Evolutionary conservation across 2,113 vertebrate genomes (phyloP).

Genomic region (Kryptolebias marmoratus): DNA sequence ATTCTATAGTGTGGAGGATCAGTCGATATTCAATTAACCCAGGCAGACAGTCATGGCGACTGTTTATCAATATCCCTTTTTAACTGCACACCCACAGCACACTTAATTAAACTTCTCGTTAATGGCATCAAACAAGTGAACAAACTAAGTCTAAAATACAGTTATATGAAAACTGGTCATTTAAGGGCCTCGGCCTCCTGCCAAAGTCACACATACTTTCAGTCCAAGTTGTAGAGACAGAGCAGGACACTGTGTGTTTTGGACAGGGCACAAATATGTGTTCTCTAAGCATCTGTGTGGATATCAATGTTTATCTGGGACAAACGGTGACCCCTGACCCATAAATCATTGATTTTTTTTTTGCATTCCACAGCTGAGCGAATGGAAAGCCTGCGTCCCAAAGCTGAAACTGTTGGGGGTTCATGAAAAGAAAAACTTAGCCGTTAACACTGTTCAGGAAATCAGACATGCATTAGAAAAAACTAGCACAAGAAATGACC

Average conservation of each 20-base stretch:
- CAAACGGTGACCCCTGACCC: constrained; percentile 51
- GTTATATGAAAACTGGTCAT: constrained; percentile 1
- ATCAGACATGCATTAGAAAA: constrained; percentile 1
- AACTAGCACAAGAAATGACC: neutral
- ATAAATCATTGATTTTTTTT: constrained; percentile 61
- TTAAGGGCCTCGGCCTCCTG: constrained; percentile 5
- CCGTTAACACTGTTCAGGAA: constrained; percentile 7
- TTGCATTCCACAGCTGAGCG: constrained; percentile 50
- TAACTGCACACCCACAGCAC: constrained; percentile 57
- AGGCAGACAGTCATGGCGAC: constrained; percentile 59
- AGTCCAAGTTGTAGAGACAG: constrained; percentile 32
- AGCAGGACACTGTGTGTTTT: constrained; percentile 39
- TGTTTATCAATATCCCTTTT: constrained; percentile 78
- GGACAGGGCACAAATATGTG: constrained; percentile 25
- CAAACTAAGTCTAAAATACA: constrained; percentile 59
- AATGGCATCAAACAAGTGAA: constrained; percentile 61
- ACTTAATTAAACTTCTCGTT: constrained; percentile 78
- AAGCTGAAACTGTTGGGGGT: constrained; percentile 27
- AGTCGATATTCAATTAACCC: constrained; percentile 82
- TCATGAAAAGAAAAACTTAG: constrained; percentile 16
- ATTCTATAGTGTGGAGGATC: constrained; percentile 59
- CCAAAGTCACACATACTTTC: neutral
- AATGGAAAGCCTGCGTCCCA: constrained; percentile 13
- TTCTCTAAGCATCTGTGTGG: constrained; percentile 42
- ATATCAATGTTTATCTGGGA: constrained; percentile 71